These are phyloP conservation scores for Aricia artaxerxes DNA, from an alignment of 2,888 invertebrate genomes.

Conservation along the genomic window DNA sequence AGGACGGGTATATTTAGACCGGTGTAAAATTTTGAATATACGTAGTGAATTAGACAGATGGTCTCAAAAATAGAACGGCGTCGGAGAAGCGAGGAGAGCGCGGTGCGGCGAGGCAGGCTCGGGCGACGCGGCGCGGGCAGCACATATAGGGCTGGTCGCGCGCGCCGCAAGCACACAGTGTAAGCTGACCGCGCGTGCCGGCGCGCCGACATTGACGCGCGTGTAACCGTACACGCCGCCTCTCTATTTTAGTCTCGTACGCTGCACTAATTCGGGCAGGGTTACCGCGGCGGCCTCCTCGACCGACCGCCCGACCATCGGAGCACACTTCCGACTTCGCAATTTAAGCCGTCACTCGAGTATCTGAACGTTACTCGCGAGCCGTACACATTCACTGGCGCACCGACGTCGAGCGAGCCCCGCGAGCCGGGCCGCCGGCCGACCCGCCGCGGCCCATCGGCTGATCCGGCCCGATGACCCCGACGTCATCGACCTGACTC, in stretches of 20 bases:
- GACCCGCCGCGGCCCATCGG: conserved; percentile 41
- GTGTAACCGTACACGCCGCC: conserved; percentile 78
- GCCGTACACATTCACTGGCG: conserved; percentile 45
- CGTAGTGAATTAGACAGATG: conserved; percentile 66
- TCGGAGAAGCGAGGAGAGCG: conserved; percentile 57
- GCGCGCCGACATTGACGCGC: conserved; percentile 72
- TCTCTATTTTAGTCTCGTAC: conserved; percentile 77
- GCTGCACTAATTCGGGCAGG: conserved; percentile 81
- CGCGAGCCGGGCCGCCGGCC: conserved; percentile 34
- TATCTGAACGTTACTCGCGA: conserved; percentile 44
- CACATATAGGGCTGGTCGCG: conserved; percentile 74
- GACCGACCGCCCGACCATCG: conserved; percentile 60
- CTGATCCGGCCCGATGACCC: conserved; percentile 54
- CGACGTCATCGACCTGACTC: conserved; percentile 76
- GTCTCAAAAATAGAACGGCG: conserved; percentile 68
- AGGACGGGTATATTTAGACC: conserved; percentile 67
- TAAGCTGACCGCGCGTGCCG: conserved; percentile 64
- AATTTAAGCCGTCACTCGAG: conserved; percentile 63
- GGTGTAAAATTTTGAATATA: conserved; percentile 69
- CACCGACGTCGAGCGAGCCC: conserved; percentile 37
- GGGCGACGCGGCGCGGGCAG: conserved; percentile 58
- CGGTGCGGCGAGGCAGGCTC: conserved; percentile 51
- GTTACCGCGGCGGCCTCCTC: conserved; percentile 76
- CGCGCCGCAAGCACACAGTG: conserved; percentile 48
- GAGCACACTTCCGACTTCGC: conserved; percentile 70